phyloP scores from a whole-genome alignment of 2,113 vertebrate genomes.

The Esox niger region DNA sequence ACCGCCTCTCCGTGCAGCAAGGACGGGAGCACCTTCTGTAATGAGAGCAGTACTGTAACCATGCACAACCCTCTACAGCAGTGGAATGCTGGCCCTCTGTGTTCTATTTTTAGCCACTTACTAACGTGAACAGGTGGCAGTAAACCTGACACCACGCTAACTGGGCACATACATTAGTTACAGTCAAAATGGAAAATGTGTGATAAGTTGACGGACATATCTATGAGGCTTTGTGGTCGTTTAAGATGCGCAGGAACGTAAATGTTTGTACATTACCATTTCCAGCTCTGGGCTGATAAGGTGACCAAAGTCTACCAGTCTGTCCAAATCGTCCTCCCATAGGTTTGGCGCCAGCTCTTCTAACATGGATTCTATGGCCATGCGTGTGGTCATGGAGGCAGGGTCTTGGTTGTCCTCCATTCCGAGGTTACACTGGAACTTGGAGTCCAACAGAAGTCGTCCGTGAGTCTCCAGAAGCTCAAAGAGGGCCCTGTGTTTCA shows the following conservation, averaged over 20 bases:
- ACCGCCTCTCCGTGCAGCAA: constrained; percentile 75
- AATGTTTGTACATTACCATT: constrained; percentile 65
- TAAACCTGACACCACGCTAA: too few species aligned
- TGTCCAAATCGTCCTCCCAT: constrained; percentile 82
- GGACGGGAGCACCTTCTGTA: constrained; percentile 66
- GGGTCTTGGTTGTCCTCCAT: constrained; percentile 23
- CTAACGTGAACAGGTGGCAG: background rate
- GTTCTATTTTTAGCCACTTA: background rate
- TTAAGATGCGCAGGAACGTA: background rate
- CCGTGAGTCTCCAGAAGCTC: constrained; percentile 74
- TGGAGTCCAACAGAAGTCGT: constrained; percentile 61
- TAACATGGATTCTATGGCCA: constrained; percentile 80
- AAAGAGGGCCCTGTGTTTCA: constrained; percentile 81
- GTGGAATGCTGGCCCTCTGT: background rate
- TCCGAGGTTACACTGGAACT: constrained; percentile 62
- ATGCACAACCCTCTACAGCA: background rate
- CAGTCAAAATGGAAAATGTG: too few species aligned
- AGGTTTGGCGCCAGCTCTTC: constrained; percentile 83
- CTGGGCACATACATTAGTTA: too few species aligned
- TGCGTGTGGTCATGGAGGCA: constrained; percentile 61
- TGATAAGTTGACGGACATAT: too few species aligned
- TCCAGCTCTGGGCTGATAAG: constrained; percentile 80
- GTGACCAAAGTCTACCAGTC: constrained; percentile 82
- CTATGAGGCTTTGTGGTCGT: too few species aligned
- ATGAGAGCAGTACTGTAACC: background rate